A percentile compares a stretch with the other conserved stretches of the same genome.
These are phyloP conservation scores for Ascidia mentula DNA, from an alignment of 23 tunicate species.

Conservation along the genomic window DNA sequence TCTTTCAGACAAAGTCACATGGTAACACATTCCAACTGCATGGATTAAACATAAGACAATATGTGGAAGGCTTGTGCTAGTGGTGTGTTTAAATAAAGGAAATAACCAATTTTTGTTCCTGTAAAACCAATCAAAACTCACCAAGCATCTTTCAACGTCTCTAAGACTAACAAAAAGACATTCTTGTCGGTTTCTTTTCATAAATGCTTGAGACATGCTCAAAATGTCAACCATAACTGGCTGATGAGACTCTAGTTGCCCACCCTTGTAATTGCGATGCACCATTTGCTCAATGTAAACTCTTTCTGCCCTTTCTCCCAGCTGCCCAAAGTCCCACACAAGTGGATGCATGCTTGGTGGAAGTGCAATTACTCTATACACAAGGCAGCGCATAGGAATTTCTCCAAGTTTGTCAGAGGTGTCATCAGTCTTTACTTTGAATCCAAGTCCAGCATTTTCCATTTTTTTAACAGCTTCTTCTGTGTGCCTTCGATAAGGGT, in stretches of 20 bases:
- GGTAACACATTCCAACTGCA: slow-evolving; percentile 72
- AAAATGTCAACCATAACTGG: slow-evolving; percentile 38
- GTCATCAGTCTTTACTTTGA: slow-evolving; percentile 50
- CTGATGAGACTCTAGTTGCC: background rate
- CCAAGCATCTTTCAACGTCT: slow-evolving; percentile 76
- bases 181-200: slow-evolving; percentile 44
- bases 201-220: slow-evolving; percentile 42
- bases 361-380: slow-evolving; percentile 75
- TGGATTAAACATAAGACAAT: slow-evolving; percentile 24
- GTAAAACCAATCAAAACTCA: slow-evolving; percentile 52
- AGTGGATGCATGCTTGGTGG: slow-evolving; percentile 91
- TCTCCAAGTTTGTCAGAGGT: slow-evolving; percentile 55
- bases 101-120: slow-evolving; percentile 33
- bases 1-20: slow-evolving; percentile 63
- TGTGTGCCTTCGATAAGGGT: slow-evolving; percentile 58
- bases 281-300: slow-evolving; percentile 67
- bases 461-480: slow-evolving; percentile 53
- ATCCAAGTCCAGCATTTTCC: slow-evolving; percentile 87
- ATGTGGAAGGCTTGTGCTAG: background rate
- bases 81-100: background rate
- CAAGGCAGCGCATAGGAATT: slow-evolving; percentile 77
- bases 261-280: no score
- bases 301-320: slow-evolving; percentile 37
- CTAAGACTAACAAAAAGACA: slow-evolving; percentile 79
- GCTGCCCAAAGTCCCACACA: slow-evolving; percentile 87